Evolutionary conservation across 2,888 invertebrate species (phyloP), one percentile per base, ranked within the genome.

Genomic region (Cheilosia urbana): DNA sequence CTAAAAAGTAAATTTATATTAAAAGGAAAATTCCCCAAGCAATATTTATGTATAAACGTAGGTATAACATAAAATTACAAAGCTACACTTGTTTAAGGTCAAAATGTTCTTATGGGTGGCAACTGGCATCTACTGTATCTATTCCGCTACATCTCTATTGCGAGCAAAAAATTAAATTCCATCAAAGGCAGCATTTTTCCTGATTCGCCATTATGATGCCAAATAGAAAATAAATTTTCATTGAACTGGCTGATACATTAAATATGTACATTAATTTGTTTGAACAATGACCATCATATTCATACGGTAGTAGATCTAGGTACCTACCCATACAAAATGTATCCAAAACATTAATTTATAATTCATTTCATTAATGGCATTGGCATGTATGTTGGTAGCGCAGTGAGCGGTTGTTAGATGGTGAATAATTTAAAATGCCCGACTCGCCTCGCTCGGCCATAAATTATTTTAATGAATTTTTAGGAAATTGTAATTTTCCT

Each of bases 401-500:
- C 55, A 19, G 40, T 4, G 7, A 66, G 45, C 57, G 21, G 42
- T 57, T 63, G 30, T 63, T 76, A 69, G 30, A 63, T 81, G 21
- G 21, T 81, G 57, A 76, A 82, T 76, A 37, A 69, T 60, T 76
- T 76, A 82, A 76, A 63, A 71, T 42, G 55, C 17, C 19, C 37
- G 17, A 47, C 7, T 24, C 27, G 17, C 53, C 7, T 24, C 27
- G 15, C 37, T 24, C 53, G 7, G 47, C 51, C 63, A 68, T 65
- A 82, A 76, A 81, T 69, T 45, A 76, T 66, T 80, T 66, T 73
- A 80, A 80, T 80, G 45, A 66, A 80, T 71, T 76, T 81, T 60
- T 76, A 66, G 76, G 58, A 76, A 82, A 82, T 82, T 82, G 71
- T 65, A 71, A 82, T 69, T 82, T 81, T 76, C 58, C 81, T 71